These are phyloP conservation scores for Gibbula magus DNA, from an alignment of 2,888 invertebrate species.

Conservation along the genomic window DNA sequence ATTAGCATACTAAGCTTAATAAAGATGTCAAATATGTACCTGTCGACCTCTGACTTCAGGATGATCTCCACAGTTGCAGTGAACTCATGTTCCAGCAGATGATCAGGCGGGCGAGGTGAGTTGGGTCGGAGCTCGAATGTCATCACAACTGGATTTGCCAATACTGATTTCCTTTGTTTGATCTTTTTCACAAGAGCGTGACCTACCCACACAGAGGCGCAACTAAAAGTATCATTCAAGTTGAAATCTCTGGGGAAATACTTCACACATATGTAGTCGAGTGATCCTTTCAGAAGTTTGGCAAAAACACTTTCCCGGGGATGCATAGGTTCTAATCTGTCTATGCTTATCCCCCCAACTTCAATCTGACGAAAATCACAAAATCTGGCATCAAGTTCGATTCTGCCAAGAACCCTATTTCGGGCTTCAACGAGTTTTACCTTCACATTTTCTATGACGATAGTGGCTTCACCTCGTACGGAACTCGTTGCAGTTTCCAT, in stretches of 20 bases:
- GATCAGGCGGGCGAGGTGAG: neutral
- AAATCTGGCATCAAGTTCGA: neutral
- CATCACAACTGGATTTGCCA: neutral
- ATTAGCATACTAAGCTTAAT: too few species aligned
- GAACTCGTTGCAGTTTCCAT: neutral
- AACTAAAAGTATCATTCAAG: neutral
- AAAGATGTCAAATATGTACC: neutral
- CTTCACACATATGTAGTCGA: neutral
- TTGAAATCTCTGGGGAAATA: neutral
- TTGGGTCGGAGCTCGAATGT: neutral
- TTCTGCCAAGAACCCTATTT: neutral
- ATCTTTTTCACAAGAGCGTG: neutral
- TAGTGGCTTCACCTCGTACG: neutral
- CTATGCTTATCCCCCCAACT: neutral
- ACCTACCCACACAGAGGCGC: neutral
- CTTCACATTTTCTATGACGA: neutral
- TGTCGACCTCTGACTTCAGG: neutral
- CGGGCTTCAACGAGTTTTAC: neutral
- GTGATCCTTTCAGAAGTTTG: neutral
- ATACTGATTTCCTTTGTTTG: neutral
- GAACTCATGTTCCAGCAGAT: neutral
- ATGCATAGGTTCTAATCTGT: neutral
- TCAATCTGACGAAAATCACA: constrained; percentile 8
- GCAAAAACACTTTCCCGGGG: neutral
- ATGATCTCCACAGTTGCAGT: neutral